Conservation (phyloP, 2,888 invertebrate species). For the Heteromyza rotundicornis region DNA sequence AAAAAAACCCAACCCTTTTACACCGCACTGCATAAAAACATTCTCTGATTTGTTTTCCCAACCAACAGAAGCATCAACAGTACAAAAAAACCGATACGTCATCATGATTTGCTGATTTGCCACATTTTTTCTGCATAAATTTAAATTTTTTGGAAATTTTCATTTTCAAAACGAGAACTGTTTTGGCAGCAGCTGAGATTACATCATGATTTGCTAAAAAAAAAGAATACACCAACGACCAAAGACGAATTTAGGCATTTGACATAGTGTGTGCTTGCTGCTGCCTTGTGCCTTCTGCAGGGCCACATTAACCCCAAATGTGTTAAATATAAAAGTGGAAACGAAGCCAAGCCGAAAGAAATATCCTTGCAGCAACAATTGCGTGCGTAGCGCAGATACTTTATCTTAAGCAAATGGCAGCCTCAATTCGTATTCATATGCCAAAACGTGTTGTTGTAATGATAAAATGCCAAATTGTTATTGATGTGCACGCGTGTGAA, state of each 20-base stretch:
- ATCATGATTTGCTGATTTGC: constrained; percentile 53
- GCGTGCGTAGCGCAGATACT: background rate
- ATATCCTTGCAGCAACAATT: background rate
- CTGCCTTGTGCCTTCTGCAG: no score
- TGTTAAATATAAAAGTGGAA: no score
- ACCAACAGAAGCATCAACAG: no score
- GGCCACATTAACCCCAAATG: no score
- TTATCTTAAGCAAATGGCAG: constrained; percentile 10
- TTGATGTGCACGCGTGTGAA: constrained; percentile 32
- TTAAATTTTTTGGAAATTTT: constrained; percentile 22
- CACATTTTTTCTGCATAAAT: constrained; percentile 42
- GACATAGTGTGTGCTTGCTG: constrained; percentile 33
- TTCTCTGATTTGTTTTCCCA: background rate
- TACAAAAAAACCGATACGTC: constrained; percentile 41
- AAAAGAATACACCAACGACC: constrained; percentile 25
- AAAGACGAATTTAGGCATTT: constrained; percentile 24
- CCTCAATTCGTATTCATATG: background rate
- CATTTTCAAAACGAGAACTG: constrained; percentile 23
- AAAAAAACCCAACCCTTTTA: constrained; percentile 2
- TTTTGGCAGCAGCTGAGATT: constrained; percentile 49
- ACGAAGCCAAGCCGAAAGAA: no score
- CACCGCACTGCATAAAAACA: background rate
- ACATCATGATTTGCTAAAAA: constrained; percentile 43
- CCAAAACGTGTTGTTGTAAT: constrained; percentile 9
- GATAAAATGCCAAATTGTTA: constrained; percentile 36